These are phyloP conservation scores for Gymnocephalus cernua DNA, from an alignment of 2,113 vertebrate genomes.

Conservation along the genomic window DNA sequence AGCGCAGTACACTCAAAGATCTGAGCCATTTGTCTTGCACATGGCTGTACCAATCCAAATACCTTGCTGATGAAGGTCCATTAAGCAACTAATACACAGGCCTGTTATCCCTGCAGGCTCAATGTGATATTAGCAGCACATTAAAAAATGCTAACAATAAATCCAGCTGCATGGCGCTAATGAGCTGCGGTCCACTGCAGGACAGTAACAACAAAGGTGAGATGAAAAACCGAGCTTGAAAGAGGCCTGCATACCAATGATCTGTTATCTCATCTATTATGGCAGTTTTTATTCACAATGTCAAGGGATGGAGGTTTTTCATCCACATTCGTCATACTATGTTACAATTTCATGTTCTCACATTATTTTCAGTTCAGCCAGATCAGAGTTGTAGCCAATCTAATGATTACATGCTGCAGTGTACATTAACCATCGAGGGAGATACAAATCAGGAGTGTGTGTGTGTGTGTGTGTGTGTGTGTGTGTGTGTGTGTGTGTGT, in stretches of 20 bases:
- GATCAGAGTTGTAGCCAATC: conserved; percentile 2
- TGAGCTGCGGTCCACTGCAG: conserved; percentile 30
- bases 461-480: conserved; percentile 35
- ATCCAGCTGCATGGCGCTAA: conserved; percentile 30
- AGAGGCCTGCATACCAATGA: neutral
- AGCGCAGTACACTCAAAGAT: conserved; percentile 11
- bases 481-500: conserved; percentile 33
- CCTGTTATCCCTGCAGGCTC: conserved; percentile 17
- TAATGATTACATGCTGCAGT: conserved; percentile 31
- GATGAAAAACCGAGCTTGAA: neutral
- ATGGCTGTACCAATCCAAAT: conserved; percentile 15
- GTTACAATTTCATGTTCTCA: neutral
- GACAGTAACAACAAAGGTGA: conserved; percentile 24
- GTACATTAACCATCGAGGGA: conserved; percentile 10
- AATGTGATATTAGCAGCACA: conserved; percentile 7
- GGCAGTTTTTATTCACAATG: neutral
- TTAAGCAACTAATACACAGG: conserved; percentile 1
- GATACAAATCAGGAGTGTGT: conserved; percentile 25
- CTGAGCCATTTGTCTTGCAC: conserved; percentile 9
- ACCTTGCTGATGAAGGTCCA: conserved; percentile 27
- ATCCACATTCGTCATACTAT: neutral
- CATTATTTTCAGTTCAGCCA: conserved; percentile 4
- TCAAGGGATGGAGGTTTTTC: neutral
- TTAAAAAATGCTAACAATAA: conserved; percentile 35
- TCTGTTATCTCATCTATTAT: neutral